Evolutionary conservation across 1,140 invertebrate genomes (phyloP), one percentile per base, ranked within the genome.

Genomic region (Calliphora vicina): DNA sequence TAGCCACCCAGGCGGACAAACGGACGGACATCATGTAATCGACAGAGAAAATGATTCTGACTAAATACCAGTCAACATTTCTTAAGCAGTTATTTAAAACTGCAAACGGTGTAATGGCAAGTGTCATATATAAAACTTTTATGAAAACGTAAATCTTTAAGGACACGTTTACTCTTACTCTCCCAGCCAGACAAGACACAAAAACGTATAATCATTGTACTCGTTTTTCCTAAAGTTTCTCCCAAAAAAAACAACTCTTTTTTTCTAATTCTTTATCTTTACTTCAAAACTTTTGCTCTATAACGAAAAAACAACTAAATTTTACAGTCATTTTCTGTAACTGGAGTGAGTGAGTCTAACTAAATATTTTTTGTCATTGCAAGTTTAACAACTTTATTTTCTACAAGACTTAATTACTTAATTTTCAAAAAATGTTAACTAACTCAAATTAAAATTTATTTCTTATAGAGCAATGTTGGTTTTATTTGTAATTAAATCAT

Each of bases 121-220:
- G 6, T 67, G 61, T 67, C 61, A 67, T 67, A 67, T 67, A 23
- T 43, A 78, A 78, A 78, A 78, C 35, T 78, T 78, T 78, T 43
- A 78, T 78, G 45, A 78, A 78, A 78, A 78, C 74, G 74, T 78
- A 78, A 43, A 78, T 78, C 74, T 78, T 78, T 78, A 78, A 78
- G 74, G 74, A 78, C 29, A 78, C 74, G 42, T 78, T 45, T 43
- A 23, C 74, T 42, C 17, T 29, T n/a, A n/a, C n/a, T 25, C 10
- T 23, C 4, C 20, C n/a, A 45, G 43, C 74, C 25, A 67, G 20
- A 67, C 20, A 67, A 25, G 23, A 23, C 12, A 10, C 8, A 67
- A 67, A 67, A 67, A 67, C 61, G 61, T 67, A 67, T 23, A 23
- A 67, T 67, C 61, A 67, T 67, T 23, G 61, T 67, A 23, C 23